Evolutionary conservation across 1,140 invertebrate genomes (phyloP).

Genomic region (Lordiphosa clarofinis): DNA sequence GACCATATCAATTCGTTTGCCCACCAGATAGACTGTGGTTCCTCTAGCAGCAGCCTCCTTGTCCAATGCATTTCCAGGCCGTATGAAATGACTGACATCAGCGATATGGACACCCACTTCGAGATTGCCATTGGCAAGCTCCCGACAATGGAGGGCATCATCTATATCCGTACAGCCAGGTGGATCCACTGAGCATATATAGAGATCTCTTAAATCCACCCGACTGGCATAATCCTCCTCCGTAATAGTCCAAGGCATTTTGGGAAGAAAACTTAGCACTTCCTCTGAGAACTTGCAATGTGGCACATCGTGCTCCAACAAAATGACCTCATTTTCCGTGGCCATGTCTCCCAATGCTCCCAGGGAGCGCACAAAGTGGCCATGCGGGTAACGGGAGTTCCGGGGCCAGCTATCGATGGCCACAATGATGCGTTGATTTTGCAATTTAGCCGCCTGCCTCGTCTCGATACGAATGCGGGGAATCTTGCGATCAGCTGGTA

Average conservation of each 20-base stretch:
- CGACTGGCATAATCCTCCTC: constrained; percentile 89
- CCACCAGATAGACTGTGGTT: constrained; percentile 95
- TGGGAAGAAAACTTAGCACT: constrained; percentile 95
- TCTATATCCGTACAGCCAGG: constrained; percentile 99
- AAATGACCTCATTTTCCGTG: constrained; percentile 96
- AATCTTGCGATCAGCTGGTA: constrained; percentile 93
- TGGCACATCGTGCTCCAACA: constrained; percentile 98
- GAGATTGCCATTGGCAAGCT: constrained; percentile 87
- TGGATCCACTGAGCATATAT: constrained; percentile 98
- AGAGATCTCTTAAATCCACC: constrained; percentile 90
- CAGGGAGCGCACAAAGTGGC: constrained; percentile 93
- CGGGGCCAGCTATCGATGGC: constrained; percentile 96
- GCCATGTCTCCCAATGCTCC: constrained; percentile 90
- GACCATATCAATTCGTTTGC: constrained; percentile 94
- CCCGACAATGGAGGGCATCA: constrained; percentile 96
- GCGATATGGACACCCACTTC: constrained; percentile 98
- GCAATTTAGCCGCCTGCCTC: constrained; percentile 89
- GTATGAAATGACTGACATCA: constrained; percentile 96
- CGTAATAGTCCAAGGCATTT: constrained; percentile 93
- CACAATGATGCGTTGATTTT: constrained; percentile 92
- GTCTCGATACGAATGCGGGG: constrained; percentile 96
- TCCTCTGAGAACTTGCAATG: constrained; percentile 96
- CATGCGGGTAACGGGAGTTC: constrained; percentile 87
- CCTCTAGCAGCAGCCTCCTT: constrained; percentile 91
- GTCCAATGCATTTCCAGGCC: constrained; percentile 92